Percentiles rank a stretch among this genome's conserved stretches.
These are phyloP conservation scores for Diaperis boleti DNA, from an alignment of 2,888 invertebrate species.

Conservation along the genomic window DNA sequence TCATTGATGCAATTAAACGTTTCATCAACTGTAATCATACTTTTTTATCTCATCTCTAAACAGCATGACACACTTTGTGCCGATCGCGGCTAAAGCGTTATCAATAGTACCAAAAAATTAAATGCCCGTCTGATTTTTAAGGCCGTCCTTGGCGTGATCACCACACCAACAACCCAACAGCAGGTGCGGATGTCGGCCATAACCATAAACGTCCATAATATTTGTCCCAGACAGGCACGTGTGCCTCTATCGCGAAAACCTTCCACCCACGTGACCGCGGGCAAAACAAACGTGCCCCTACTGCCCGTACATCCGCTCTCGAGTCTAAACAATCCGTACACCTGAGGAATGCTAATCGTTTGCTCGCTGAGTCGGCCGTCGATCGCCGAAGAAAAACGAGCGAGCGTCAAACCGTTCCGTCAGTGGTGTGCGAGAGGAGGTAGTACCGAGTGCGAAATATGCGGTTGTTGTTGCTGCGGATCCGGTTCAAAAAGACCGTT, in stretches of 20 bases:
- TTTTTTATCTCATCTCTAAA: too few species aligned
- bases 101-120: too few species aligned
- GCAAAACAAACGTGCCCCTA: conserved; percentile 9
- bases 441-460: conserved; percentile 34
- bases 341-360: conserved; percentile 40
- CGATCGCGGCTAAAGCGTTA: too few species aligned
- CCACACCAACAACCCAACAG: conserved; percentile 3
- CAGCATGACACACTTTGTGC: too few species aligned
- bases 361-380: conserved; percentile 14
- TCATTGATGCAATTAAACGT: too few species aligned
- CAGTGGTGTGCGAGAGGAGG: conserved; percentile 39
- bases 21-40: too few species aligned
- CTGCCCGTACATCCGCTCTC: conserved; percentile 8
- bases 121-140: too few species aligned
- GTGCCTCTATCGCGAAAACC: conserved; percentile 7
- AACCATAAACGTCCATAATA: background rate
- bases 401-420: conserved; percentile 41
- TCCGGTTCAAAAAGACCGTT: conserved; percentile 33
- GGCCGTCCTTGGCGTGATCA: conserved; percentile 30
- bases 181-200: conserved; percentile 17
- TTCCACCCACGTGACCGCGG: conserved; percentile 20
- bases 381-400: conserved; percentile 42
- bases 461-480: conserved; percentile 22
- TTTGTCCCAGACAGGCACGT: conserved; percentile 11
- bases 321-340: conserved; percentile 19